Evolutionary conservation across 2,113 vertebrate genomes (phyloP), one percentile per base, ranked within the genome.

Genomic region (Trichomycterus rosablanca): DNA sequence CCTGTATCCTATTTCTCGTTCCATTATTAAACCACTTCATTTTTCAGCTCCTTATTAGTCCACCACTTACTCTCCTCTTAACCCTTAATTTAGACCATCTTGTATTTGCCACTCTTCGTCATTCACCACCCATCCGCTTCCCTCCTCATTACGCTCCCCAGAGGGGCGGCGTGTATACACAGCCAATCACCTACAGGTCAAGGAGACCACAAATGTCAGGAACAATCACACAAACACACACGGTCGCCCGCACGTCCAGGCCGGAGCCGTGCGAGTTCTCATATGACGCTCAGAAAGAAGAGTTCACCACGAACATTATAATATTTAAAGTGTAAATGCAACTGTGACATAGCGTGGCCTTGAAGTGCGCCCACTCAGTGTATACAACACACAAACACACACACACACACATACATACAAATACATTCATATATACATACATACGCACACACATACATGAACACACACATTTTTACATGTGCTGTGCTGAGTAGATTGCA

Each of bases 241-340:
- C 24, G 32, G 4, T 10, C 14, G 14, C 34, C 9, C 20, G 37
- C 34, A 37, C 22, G 19, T 24, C 11, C 44, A 6, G 42, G 55
- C 10, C 18, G 11, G 24, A 42, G 23, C 20, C 26, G 51, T 16
- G 26, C 10, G n/a, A 28, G 14, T 18, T 51, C 19, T 28, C 30
- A 32, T 14, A 15, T 7, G 50, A 40, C 26, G 22, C 43, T 20
- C 23, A 23, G 48, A 37, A 59, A 70, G n/a, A 37, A 22, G 42
- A 59, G 24, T 53, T 11, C 18, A 16, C 5, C 20, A 20, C 44
- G 46, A 22, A 26, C 55, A n/a, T n/a, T 19, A 28, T 70, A 65
- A 70, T 48, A 54, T 65, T 70, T 65, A 59, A 64, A 45, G 18
- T 40, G 61, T 42, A 35, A 44, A 46, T 7, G n/a, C 32, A 37